These are phyloP conservation scores for Ectropis crepuscularia DNA, from an alignment of 2,888 invertebrate species.

Conservation along the genomic window DNA sequence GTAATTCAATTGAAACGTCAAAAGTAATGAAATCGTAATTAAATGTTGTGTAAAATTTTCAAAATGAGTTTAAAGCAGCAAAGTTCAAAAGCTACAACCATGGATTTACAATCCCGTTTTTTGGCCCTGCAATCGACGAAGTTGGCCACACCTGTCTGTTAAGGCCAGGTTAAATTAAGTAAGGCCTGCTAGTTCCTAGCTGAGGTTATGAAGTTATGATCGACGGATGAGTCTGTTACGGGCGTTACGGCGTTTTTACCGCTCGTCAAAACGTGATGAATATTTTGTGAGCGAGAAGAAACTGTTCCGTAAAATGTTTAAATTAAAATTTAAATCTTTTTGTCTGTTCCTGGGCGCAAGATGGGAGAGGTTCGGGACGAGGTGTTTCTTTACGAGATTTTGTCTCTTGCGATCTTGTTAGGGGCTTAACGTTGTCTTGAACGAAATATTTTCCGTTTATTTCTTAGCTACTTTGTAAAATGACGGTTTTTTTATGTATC, in stretches of 20 bases:
- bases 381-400: constrained; percentile 17
- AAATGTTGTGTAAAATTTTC: too few species aligned
- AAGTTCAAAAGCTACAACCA: too few species aligned
- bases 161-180: constrained; percentile 49
- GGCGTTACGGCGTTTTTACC: constrained; percentile 29
- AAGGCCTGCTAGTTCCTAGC: constrained; percentile 33
- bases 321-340: too few species aligned
- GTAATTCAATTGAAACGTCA: too few species aligned
- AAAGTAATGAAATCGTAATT: too few species aligned
- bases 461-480: too few species aligned
- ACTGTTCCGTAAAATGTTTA: constrained; percentile 28
- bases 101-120: background rate
- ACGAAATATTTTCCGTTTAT: background rate
- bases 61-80: too few species aligned
- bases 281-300: constrained; percentile 17
- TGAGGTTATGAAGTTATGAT: constrained; percentile 44
- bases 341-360: constrained; percentile 17
- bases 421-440: background rate
- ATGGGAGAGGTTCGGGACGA: background rate
- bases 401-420: constrained; percentile 13
- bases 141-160: constrained; percentile 24
- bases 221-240: constrained; percentile 33
- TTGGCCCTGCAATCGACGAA: background rate
- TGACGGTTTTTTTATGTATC: too few species aligned
- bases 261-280: constrained; percentile 21